A percentile compares a stretch with the other conserved stretches of the same genome.
phyloP scores from a whole-genome alignment of 1,140 invertebrate species.

The Ylistrum balloti region DNA sequence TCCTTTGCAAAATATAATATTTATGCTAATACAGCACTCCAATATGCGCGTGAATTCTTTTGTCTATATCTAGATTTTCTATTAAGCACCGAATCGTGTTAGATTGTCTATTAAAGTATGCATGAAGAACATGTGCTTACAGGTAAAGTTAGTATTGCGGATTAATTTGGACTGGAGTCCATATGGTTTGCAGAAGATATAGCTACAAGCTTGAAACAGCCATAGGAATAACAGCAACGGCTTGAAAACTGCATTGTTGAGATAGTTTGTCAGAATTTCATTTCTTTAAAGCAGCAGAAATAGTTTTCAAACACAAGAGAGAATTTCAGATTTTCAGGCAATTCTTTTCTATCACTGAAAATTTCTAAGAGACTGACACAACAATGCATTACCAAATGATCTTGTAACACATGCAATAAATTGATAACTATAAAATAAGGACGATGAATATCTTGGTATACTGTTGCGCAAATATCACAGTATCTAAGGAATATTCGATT shows the following conservation, averaged over 20 bases:
- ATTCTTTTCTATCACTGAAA: too few species aligned
- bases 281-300: background rate
- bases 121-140: conserved; percentile 24
- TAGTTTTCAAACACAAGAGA: background rate
- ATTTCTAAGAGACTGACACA: too few species aligned
- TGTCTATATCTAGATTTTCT: conserved; percentile 2
- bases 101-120: background rate
- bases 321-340: too few species aligned
- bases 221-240: background rate
- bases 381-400: background rate
- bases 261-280: background rate
- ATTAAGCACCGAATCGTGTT: conserved; percentile 24
- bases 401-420: background rate
- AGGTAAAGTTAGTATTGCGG: conserved; percentile 33
- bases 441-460: background rate
- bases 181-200: conserved; percentile 4
- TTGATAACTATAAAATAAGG: background rate
- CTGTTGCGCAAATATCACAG: too few species aligned
- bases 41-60: background rate
- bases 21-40: background rate
- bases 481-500: too few species aligned
- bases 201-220: conserved; percentile 22
- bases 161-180: conserved; percentile 24
- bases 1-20: background rate
- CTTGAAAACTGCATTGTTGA: conserved; percentile 28